phyloP scores from a whole-genome alignment of 2,888 invertebrate genomes.

The Aradus depressus region DNA sequence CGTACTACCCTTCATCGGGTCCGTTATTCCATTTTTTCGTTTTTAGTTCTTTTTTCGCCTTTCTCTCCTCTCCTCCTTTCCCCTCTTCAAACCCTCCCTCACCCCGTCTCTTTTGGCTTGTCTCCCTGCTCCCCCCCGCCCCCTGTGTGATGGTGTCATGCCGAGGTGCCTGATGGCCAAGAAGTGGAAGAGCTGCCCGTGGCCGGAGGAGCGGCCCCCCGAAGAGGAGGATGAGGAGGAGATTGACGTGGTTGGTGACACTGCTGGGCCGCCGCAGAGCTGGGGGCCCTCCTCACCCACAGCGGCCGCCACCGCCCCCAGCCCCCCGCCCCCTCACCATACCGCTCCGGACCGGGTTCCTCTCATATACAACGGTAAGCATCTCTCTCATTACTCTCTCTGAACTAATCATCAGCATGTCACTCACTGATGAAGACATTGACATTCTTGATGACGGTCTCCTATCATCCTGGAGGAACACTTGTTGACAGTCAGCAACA shows the following conservation, averaged over 20 bases:
- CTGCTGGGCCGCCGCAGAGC: slow-evolving; percentile 23
- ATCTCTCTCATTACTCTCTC: too few species aligned
- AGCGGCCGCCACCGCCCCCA: slow-evolving; percentile 54
- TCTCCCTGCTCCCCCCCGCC: not conserved
- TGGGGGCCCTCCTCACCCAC: slow-evolving; percentile 37
- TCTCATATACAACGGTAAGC: slow-evolving; percentile 30
- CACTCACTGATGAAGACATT: too few species aligned
- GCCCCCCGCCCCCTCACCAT: slow-evolving; percentile 34
- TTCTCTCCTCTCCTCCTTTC: slow-evolving; percentile 21
- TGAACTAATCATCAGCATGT: too few species aligned
- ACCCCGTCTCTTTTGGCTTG: slow-evolving; percentile 5
- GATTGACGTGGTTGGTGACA: slow-evolving; percentile 65
- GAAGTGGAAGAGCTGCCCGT: slow-evolving; percentile 83
- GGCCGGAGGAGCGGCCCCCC: slow-evolving; percentile 45
- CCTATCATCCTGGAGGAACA: too few species aligned
- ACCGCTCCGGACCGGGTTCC: slow-evolving; percentile 32
- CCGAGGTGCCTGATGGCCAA: slow-evolving; percentile 93
- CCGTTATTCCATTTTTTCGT: slow-evolving; percentile 30
- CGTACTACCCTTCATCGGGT: slow-evolving; percentile 27
- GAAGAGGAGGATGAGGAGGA: slow-evolving; percentile 48
- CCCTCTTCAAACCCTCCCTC: slow-evolving; percentile 12
- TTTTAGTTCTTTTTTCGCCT: slow-evolving; percentile 28
- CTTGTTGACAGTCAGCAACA: too few species aligned
- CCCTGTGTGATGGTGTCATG: slow-evolving; percentile 51
- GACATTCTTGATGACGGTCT: too few species aligned